phyloP scores from a whole-genome alignment of 2,888 invertebrate species.

The Hemicrepidius hirtus region DNA sequence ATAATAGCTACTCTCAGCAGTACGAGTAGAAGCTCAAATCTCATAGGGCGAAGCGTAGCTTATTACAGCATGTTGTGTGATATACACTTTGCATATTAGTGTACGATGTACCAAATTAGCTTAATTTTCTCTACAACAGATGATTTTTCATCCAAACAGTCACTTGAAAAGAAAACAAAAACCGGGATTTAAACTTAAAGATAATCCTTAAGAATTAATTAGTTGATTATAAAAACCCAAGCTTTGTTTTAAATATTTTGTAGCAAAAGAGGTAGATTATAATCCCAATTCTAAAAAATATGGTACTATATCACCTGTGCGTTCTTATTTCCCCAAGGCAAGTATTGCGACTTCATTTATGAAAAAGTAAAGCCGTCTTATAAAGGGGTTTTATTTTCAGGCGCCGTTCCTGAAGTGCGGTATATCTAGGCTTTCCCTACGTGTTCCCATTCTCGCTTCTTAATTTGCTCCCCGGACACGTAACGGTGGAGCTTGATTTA shows the following conservation, averaged over 20 bases:
- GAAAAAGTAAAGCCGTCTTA: constrained; percentile 6
- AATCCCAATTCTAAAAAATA: background rate
- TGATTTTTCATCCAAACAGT: constrained; percentile 22
- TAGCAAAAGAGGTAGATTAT: too few species aligned
- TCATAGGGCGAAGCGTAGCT: constrained; percentile 24
- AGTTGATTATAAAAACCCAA: too few species aligned
- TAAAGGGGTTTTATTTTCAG: constrained; percentile 10
- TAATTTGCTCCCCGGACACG: constrained; percentile 21
- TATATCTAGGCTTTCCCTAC: constrained; percentile 14
- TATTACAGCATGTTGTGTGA: constrained; percentile 26
- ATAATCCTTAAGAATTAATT: too few species aligned
- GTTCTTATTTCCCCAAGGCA: background rate
- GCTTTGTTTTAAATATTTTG: too few species aligned
- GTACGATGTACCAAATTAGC: constrained; percentile 12
- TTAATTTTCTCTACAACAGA: constrained; percentile 17
- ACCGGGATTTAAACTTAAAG: too few species aligned
- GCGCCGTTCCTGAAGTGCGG: constrained; percentile 1
- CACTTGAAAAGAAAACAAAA: too few species aligned
- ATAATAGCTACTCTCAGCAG: background rate
- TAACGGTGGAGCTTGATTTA: constrained; percentile 19
- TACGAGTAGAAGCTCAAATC: constrained; percentile 33
- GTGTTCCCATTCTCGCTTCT: constrained; percentile 17
- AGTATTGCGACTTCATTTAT: constrained; percentile 1
- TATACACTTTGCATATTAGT: constrained; percentile 27
- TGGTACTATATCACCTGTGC: background rate